These are phyloP conservation scores for Acyrthosiphon pisum DNA, from an alignment of 1,140 invertebrate genomes.

Conservation along the genomic window DNA sequence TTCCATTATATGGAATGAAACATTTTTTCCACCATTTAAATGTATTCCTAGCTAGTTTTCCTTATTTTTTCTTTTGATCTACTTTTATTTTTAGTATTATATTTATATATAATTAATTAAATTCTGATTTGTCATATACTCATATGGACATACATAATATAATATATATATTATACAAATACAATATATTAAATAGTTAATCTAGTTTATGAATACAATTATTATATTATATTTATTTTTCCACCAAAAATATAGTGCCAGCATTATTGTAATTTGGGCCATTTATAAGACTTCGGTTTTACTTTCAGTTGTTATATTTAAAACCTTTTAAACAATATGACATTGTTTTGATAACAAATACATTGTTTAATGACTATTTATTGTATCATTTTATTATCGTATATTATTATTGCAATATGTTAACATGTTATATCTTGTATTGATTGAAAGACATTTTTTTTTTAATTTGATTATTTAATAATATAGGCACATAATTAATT, in stretches of 20 bases:
- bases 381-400: neutral
- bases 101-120: neutral
- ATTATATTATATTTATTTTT: neutral
- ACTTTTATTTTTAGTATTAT: neutral
- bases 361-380: slow-evolving; percentile 16
- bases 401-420: neutral
- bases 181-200: neutral
- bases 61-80: neutral
- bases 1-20: neutral
- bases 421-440: neutral
- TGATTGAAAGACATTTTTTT: slow-evolving; percentile 20
- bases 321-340: neutral
- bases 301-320: slow-evolving; percentile 25
- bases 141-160: neutral
- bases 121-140: neutral
- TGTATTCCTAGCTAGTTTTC: neutral
- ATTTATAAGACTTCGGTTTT: slow-evolving; percentile 16
- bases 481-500: neutral
- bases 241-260: slow-evolving; percentile 14
- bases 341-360: neutral
- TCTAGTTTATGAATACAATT: neutral
- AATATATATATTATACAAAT: neutral
- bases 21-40: neutral
- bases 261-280: slow-evolving; percentile 32
- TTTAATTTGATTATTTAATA: neutral